A percentile compares a stretch with the other conserved stretches of the same genome.
These are phyloP conservation scores for Urocolius indicus DNA, from an alignment of 2,113 vertebrate genomes.

Conservation along the genomic window DNA sequence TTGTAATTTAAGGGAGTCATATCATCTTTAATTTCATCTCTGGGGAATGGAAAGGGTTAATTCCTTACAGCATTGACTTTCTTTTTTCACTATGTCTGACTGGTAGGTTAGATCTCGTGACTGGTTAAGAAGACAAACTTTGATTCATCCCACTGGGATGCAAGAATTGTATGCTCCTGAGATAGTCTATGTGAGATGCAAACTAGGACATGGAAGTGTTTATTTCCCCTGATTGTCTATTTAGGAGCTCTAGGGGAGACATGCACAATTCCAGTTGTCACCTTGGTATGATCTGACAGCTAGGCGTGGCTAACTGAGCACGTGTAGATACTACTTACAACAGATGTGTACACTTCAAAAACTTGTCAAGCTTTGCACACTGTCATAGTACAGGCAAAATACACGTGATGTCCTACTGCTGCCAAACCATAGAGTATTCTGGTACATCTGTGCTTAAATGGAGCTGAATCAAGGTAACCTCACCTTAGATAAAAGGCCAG, in stretches of 20 bases:
- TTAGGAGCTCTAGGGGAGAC: neutral
- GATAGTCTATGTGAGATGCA: neutral
- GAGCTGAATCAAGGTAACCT: neutral
- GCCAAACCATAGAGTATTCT: neutral
- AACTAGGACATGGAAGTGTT: neutral
- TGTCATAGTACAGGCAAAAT: neutral
- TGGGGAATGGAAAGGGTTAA: constrained; percentile 51
- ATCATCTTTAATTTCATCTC: neutral
- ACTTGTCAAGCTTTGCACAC: neutral
- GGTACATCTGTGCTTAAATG: neutral
- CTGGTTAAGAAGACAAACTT: constrained; percentile 15
- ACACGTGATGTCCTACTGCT: neutral
- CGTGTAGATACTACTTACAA: neutral
- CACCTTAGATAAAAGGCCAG: neutral
- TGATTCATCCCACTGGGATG: neutral
- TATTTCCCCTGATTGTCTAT: neutral
- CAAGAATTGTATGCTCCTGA: neutral
- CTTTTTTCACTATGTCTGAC: constrained; percentile 36
- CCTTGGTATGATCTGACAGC: neutral
- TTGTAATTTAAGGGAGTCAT: neutral
- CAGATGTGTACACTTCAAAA: neutral
- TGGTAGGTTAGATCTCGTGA: constrained; percentile 23
- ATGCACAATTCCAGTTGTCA: neutral
- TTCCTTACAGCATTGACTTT: constrained; percentile 9
- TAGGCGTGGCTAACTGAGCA: neutral